Evolutionary conservation across 1,140 invertebrate species (phyloP).

Genomic region (Atta colombica): DNA sequence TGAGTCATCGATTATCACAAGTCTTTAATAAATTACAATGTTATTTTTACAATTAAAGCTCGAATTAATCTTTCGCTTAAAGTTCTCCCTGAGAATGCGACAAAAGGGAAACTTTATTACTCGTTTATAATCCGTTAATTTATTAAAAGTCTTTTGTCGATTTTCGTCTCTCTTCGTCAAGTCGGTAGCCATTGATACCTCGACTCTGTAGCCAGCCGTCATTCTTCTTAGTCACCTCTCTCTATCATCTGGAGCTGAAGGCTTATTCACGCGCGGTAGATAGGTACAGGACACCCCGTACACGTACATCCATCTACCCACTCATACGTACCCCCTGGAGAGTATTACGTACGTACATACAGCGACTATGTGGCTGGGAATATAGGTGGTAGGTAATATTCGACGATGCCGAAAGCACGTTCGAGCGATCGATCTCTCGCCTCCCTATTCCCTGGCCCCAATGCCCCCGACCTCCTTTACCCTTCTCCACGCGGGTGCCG

Average conservation of each 20-base stretch:
- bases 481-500: conserved; percentile 62
- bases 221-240: conserved; percentile 56
- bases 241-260: conserved; percentile 42
- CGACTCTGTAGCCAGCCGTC: conserved; percentile 38
- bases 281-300: conserved; percentile 54
- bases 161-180: background rate
- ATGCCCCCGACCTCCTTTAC: conserved; percentile 52
- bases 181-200: conserved; percentile 43
- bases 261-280: conserved; percentile 24
- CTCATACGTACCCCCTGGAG: conserved; percentile 56
- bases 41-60: conserved; percentile 25
- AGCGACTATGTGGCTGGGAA: conserved; percentile 68
- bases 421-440: conserved; percentile 78
- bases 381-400: conserved; percentile 77
- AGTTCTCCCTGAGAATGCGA: background rate
- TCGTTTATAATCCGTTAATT: conserved; percentile 37
- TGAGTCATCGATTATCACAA: background rate
- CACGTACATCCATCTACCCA: conserved; percentile 61
- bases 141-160: conserved; percentile 30
- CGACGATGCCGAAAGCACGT: conserved; percentile 79
- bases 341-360: conserved; percentile 72
- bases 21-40: conserved; percentile 28
- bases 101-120: background rate
- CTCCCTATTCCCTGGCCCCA: conserved; percentile 32
- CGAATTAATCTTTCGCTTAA: conserved; percentile 24